Conservation (phyloP, 2,113 vertebrate genomes). For the Suncus etruscus region DNA sequence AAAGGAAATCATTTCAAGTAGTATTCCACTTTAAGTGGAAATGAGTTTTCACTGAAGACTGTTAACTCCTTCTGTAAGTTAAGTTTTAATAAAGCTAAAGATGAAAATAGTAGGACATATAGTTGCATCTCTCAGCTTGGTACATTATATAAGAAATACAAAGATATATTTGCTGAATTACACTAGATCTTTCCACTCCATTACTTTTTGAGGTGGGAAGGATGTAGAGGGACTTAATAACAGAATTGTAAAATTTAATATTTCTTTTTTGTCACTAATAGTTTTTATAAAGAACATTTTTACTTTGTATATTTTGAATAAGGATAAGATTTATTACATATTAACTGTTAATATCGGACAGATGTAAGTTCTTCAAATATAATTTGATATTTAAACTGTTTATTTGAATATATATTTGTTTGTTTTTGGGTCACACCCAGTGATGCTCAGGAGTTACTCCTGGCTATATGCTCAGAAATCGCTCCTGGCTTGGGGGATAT, state of each 20-base stretch:
- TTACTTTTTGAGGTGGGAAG: neutral
- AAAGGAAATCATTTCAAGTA: neutral
- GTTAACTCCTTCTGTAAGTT: constrained; percentile 11
- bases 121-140: constrained; percentile 49
- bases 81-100: constrained; percentile 56
- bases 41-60: constrained; percentile 4
- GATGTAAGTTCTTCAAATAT: constrained; percentile 6
- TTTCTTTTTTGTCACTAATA: constrained; percentile 8
- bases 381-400: constrained; percentile 46
- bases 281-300: constrained; percentile 49
- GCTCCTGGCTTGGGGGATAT: no score
- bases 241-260: neutral
- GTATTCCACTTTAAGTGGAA: neutral
- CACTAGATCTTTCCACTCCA: neutral
- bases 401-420: neutral
- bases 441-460: no score
- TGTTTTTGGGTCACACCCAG: no score
- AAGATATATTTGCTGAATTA: constrained; percentile 42
- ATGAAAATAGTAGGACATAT: constrained; percentile 41
- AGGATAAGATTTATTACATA: constrained; percentile 33
- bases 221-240: neutral
- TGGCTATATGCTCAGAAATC: no score
- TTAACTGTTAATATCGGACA: constrained; percentile 53
- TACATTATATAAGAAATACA: constrained; percentile 17
- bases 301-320: constrained; percentile 45